These are phyloP conservation scores for Entelurus aequoreus DNA, from an alignment of 2,113 vertebrate species.

Conservation along the genomic window DNA sequence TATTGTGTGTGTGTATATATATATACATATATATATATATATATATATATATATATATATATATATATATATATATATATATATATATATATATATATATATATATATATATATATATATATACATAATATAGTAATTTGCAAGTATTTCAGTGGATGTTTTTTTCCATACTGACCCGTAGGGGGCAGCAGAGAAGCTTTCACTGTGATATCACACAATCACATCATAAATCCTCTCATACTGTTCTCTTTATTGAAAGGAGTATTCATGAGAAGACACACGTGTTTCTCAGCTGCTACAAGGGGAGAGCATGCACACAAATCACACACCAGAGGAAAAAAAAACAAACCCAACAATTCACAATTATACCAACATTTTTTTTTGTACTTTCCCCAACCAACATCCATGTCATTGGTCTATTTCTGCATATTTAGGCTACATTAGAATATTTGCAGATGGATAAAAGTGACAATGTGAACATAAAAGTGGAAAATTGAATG, in stretches of 20 bases:
- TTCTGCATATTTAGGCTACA: constrained; percentile 40
- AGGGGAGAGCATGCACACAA: constrained; percentile 70
- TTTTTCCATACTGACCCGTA: too few species aligned
- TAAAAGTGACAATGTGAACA: not conserved
- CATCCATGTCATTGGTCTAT: constrained; percentile 13
- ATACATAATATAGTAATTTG: too few species aligned
- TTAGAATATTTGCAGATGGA: constrained; percentile 24
- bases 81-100: too few species aligned
- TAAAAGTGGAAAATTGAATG: constrained; percentile 10
- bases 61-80: too few species aligned
- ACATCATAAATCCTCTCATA: constrained; percentile 18
- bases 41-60: too few species aligned
- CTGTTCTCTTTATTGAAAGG: constrained; percentile 68
- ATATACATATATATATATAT: too few species aligned
- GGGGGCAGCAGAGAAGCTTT: too few species aligned
- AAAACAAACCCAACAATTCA: constrained; percentile 47
- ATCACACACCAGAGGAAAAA: constrained; percentile 38
- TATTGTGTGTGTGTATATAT: too few species aligned
- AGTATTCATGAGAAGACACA: constrained; percentile 34
- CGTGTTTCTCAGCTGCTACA: constrained; percentile 59
- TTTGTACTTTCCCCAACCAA: constrained; percentile 6
- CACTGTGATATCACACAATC: not conserved
- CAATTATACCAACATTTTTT: constrained; percentile 45
- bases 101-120: too few species aligned
- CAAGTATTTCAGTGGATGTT: not conserved